Conservation (phyloP, 1,140 invertebrate genomes). For the Drosophila serrata region DNA sequence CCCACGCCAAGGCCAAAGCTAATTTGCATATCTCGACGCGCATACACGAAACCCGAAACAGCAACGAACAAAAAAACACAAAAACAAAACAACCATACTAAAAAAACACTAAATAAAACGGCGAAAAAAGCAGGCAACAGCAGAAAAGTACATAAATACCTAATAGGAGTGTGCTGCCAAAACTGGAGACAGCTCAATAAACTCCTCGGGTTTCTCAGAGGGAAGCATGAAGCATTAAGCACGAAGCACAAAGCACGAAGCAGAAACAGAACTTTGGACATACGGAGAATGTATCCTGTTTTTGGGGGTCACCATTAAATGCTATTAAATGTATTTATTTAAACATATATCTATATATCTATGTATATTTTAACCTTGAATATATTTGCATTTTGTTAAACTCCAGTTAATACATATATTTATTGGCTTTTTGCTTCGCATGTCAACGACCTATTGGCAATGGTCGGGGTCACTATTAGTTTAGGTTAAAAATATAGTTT, state of each 20-base stretch:
- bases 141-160: conserved; percentile 34
- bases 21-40: conserved; percentile 77
- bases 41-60: conserved; percentile 47
- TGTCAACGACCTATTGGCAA: conserved; percentile 34
- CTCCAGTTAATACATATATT: conserved; percentile 1
- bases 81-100: conserved; percentile 9
- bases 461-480: conserved; percentile 7
- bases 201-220: background rate
- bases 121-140: conserved; percentile 9
- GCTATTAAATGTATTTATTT: background rate
- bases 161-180: conserved; percentile 16
- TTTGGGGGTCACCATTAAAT: conserved; percentile 4
- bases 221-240: background rate
- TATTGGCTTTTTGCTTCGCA: background rate
- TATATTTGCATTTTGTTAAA: conserved; percentile 16
- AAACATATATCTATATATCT: background rate
- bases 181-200: conserved; percentile 35
- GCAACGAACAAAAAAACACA: conserved; percentile 2
- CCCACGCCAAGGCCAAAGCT: conserved; percentile 80
- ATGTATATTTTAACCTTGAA: conserved; percentile 1
- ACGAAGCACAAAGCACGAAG: background rate
- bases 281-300: conserved; percentile 4
- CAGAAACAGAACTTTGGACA: background rate
- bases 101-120: conserved; percentile 36
- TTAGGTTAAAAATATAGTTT: background rate